Evolutionary conservation across 2,797 vertebrate genomes (phyloP), one percentile per base, ranked within the genome.

Genomic region (Lutjanus campechanus): DNA sequence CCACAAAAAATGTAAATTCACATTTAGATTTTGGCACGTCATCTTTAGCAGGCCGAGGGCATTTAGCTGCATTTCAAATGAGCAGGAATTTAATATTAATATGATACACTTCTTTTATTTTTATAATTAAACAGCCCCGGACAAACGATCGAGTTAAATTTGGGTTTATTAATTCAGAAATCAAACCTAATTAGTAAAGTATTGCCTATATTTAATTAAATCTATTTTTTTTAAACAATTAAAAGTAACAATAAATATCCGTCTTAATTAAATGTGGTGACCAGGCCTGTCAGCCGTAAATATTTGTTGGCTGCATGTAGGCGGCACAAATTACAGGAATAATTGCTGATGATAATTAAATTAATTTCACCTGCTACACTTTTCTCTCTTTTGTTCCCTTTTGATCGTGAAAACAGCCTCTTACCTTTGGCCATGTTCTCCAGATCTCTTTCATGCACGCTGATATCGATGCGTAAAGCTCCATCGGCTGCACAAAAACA

Each of bases 351-450:
- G 20, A 67, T 76, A 53, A 81, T 84, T 44, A 51, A 43, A 7
- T 62, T 44, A 51, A 43, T 7, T 62, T 69, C 46, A 41, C 50
- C 41, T 68, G 60, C 50, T 40, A 11, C 54, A 54, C 15, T 6
- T 40, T 1, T 63, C 15, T 36, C 1, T 66, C 15, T 36, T 54
- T 70, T 44, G 25, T 62, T 51, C 13, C 40, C 0, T n/a, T 75
- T 11, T 61, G 64, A 78, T 56, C 7, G 20, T 20, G 47, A 49
- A 73, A 61, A 40, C 58, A 73, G 50, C 58, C 56, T 80, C 95
- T 94, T 92, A 99, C 98, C 98, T 98, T 98, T 98, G 19, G 98
- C 98, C 96, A 99, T 93, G 85, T 96, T 98, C 91, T 98, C 97
- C 73, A 99, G 96, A 76, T 98, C 96, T 88, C 98, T 97, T 70